These are phyloP conservation scores for Tuta absoluta DNA, from an alignment of 2,888 invertebrate genomes.

Conservation along the genomic window DNA sequence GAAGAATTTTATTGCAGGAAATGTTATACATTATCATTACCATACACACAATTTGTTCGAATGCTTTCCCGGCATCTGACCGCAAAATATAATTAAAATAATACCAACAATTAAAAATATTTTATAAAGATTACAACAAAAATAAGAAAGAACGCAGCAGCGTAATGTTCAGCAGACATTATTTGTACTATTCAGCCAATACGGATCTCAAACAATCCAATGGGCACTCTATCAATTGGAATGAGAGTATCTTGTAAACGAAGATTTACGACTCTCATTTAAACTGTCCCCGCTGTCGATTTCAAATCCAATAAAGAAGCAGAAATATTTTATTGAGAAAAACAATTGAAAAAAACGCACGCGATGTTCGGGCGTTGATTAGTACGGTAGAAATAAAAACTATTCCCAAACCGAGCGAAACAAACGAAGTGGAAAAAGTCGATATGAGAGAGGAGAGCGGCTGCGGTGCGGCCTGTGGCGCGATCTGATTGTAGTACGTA, in stretches of 20 bases:
- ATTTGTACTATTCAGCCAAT: not conserved
- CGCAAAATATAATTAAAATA: not conserved
- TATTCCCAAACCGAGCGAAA: slow-evolving; percentile 72
- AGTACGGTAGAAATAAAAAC: slow-evolving; percentile 75
- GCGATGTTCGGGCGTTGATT: slow-evolving; percentile 74
- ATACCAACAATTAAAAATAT: not conserved
- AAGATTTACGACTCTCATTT: slow-evolving; percentile 24
- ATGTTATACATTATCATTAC: slow-evolving; percentile 12
- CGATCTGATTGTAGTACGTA: slow-evolving; percentile 73
- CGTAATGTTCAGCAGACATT: not conserved
- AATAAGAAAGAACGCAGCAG: not conserved
- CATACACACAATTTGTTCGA: slow-evolving; percentile 4
- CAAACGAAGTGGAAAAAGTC: slow-evolving; percentile 79
- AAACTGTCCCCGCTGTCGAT: slow-evolving; percentile 25
- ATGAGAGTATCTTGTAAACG: slow-evolving; percentile 16
- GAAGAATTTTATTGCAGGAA: slow-evolving; percentile 24
- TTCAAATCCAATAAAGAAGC: slow-evolving; percentile 25
- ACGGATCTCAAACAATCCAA: slow-evolving; percentile 10
- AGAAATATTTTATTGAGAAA: slow-evolving; percentile 37
- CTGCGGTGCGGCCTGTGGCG: slow-evolving; percentile 24
- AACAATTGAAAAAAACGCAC: slow-evolving; percentile 53
- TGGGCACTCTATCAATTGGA: slow-evolving; percentile 13
- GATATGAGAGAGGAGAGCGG: slow-evolving; percentile 64
- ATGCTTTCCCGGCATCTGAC: slow-evolving; percentile 5
- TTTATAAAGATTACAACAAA: not conserved